phyloP scores from a whole-genome alignment of 2,113 vertebrate genomes.

The Trinectes maculatus region DNA sequence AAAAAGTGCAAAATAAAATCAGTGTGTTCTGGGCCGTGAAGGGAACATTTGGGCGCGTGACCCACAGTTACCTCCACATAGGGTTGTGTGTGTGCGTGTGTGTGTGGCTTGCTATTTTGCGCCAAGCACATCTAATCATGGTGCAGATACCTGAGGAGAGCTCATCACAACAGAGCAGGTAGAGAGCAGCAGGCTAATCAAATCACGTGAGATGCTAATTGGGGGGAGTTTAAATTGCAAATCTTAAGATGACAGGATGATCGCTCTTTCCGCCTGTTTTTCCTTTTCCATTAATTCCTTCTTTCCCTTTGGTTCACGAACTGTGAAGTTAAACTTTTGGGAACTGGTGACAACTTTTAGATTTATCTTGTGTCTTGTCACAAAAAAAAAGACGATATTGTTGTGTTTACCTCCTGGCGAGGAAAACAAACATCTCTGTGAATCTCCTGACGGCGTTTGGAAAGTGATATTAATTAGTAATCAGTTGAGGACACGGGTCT shows the following conservation, averaged over 20 bases:
- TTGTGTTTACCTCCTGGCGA: no score
- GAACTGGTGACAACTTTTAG: neutral
- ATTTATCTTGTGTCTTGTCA: no score
- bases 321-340: neutral
- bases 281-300: neutral
- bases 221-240: constrained; percentile 53
- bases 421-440: no score
- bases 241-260: constrained; percentile 51
- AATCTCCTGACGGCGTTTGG: no score
- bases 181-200: constrained; percentile 63
- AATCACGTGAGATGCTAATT: constrained; percentile 65
- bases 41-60: neutral
- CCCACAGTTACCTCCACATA: neutral
- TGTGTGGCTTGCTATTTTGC: constrained; percentile 31
- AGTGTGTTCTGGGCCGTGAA: neutral
- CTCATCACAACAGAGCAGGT: constrained; percentile 66
- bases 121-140: constrained; percentile 54
- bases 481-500: neutral
- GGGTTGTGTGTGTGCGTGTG: constrained; percentile 3
- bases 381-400: no score
- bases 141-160: constrained; percentile 46
- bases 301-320: neutral
- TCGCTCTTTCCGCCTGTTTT: constrained; percentile 9
- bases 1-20: neutral
- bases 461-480: no score